Conservation (phyloP, 2,113 vertebrate species). For the Hystrix brachyura region DNA sequence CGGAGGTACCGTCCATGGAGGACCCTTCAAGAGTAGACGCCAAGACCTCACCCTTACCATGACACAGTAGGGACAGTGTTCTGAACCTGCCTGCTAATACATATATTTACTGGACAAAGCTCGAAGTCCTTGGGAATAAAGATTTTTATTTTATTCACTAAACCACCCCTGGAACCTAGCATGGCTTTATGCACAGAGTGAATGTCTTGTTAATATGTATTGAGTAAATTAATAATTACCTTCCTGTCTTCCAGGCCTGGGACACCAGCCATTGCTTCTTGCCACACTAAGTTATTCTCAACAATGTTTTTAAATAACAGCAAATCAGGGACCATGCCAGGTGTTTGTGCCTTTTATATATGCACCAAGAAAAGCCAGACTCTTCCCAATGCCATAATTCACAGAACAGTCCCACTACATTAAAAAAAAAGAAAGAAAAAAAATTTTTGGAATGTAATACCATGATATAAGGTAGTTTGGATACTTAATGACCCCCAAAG, state of each 20-base stretch:
- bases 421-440: neutral
- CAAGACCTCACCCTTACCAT: neutral
- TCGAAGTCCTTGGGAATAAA: neutral
- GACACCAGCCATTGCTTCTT: neutral
- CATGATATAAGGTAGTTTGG: neutral
- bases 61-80: neutral
- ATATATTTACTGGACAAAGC: neutral
- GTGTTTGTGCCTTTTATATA: neutral
- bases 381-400: neutral
- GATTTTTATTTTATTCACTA: conserved; percentile 29
- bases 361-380: conserved; percentile 5
- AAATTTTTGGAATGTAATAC: neutral
- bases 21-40: neutral
- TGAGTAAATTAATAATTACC: conserved; percentile 45
- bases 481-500: neutral
- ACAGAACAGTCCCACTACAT: neutral
- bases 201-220: neutral
- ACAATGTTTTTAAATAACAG: neutral
- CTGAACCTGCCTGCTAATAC: neutral
- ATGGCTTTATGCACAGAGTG: neutral
- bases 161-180: neutral
- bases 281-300: conserved; percentile 37
- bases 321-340: neutral
- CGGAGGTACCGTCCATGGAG: neutral
- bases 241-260: conserved; percentile 17